Evolutionary conservation across 2,113 vertebrate species (phyloP).

Genomic region (Ochotona curzoniae): DNA sequence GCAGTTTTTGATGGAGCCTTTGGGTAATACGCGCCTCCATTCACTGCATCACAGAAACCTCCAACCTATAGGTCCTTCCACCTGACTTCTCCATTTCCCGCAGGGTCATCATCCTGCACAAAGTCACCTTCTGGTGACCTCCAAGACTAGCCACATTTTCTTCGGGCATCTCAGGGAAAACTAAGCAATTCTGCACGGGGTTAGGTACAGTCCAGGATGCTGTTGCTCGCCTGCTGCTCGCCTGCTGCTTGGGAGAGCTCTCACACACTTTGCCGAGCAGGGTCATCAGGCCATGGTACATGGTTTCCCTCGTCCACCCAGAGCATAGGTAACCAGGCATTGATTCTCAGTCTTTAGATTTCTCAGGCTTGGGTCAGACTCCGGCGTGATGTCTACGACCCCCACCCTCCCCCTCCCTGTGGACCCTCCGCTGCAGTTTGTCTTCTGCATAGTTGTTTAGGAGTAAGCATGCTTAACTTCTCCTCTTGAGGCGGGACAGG

Average conservation of each 20-base stretch:
- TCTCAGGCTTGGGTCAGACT: neutral
- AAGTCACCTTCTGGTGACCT: neutral
- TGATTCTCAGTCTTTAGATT: neutral
- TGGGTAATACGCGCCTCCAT: neutral
- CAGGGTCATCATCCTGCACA: neutral
- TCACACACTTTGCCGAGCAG: neutral
- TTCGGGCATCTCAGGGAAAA: neutral
- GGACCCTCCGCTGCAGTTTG: neutral
- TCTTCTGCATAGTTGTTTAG: neutral
- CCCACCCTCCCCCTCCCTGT: no score
- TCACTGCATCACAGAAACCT: neutral
- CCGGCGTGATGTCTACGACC: no score
- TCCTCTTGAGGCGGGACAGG: neutral
- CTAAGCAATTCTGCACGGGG: no score
- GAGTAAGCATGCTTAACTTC: neutral
- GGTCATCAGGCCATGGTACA: neutral
- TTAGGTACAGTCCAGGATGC: neutral
- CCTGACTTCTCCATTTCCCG: neutral
- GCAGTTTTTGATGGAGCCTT: neutral
- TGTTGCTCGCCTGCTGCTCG: neutral
- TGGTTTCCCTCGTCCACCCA: neutral
- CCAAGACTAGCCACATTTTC: neutral
- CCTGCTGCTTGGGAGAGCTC: neutral
- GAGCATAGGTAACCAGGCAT: no score
- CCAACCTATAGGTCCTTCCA: neutral